phyloP scores from a whole-genome alignment of 2,113 vertebrate genomes.

The Pollachius pollachius region DNA sequence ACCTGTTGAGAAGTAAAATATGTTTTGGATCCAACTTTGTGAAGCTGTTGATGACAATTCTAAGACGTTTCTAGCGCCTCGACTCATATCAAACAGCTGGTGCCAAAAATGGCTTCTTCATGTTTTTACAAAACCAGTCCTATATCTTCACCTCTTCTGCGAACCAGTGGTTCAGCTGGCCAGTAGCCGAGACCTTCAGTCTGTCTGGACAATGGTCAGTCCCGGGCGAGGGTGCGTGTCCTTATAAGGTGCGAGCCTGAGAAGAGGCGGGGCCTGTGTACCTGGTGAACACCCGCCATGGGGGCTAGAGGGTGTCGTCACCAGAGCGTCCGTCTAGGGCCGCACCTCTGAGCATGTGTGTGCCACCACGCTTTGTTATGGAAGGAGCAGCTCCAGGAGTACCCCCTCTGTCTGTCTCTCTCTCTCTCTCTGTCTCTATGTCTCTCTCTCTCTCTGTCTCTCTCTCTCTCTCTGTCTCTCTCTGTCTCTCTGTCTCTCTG shows the following conservation, averaged over 20 bases:
- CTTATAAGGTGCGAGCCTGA: conserved; percentile 55
- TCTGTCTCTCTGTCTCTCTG: too few relatives aligned
- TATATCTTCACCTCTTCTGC: not conserved
- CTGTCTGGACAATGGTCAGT: not conserved
- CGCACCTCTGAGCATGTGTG: not conserved
- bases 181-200: conserved; percentile 7
- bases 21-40: not conserved
- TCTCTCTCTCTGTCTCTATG: not conserved
- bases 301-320: conserved; percentile 46
- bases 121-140: not conserved
- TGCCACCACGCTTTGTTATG: not conserved
- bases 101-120: not conserved
- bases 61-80: not conserved
- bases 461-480: too few relatives aligned
- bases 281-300: conserved; percentile 19
- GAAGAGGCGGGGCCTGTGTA: conserved; percentile 7
- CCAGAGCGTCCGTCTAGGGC: not conserved
- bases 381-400: not conserved
- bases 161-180: not conserved
- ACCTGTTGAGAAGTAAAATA: not conserved
- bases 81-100: too few relatives aligned
- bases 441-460: too few relatives aligned
- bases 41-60: not conserved
- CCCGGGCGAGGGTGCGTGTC: conserved; percentile 25
- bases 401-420: not conserved